Evolutionary conservation across 2,113 vertebrate species (phyloP).

Genomic region (Gopherus evgoodei): DNA sequence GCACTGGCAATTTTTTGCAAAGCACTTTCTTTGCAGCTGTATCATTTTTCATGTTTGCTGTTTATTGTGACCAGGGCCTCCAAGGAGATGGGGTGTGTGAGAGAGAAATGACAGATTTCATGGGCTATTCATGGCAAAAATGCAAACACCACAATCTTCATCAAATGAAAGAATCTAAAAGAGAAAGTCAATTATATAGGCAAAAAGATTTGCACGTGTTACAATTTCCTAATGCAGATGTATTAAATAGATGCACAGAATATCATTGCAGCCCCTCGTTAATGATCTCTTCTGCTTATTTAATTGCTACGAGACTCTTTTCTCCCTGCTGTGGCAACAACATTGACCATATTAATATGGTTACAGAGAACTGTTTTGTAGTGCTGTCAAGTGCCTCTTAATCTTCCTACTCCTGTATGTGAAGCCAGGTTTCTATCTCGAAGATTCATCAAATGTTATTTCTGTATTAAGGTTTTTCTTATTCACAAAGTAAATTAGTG

Average conservation of each 20-base stretch:
- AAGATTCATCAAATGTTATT: constrained; percentile 33
- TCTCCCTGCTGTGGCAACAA: constrained; percentile 27
- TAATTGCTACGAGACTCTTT: constrained; percentile 36
- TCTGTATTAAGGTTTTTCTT: constrained; percentile 3
- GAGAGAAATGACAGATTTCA: constrained; percentile 9
- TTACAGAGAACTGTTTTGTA: neutral
- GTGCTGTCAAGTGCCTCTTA: constrained; percentile 43
- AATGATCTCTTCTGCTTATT: constrained; percentile 1
- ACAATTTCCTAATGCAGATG: constrained; percentile 1
- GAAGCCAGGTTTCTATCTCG: constrained; percentile 30
- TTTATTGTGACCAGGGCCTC: constrained; percentile 9
- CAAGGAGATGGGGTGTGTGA: neutral
- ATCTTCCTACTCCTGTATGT: constrained; percentile 15
- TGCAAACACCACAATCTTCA: neutral
- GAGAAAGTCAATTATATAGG: neutral
- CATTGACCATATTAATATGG: neutral
- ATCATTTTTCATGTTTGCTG: constrained; percentile 28
- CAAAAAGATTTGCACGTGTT: neutral
- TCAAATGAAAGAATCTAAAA: neutral
- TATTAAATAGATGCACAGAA: constrained; percentile 6
- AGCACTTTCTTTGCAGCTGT: constrained; percentile 32
- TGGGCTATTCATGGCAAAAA: constrained; percentile 19
- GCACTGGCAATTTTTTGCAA: constrained; percentile 16
- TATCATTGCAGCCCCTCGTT: neutral
- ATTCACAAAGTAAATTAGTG: constrained; percentile 8